Conservation (phyloP, 2,888 invertebrate species). For the Coelopa pilipes region DNA sequence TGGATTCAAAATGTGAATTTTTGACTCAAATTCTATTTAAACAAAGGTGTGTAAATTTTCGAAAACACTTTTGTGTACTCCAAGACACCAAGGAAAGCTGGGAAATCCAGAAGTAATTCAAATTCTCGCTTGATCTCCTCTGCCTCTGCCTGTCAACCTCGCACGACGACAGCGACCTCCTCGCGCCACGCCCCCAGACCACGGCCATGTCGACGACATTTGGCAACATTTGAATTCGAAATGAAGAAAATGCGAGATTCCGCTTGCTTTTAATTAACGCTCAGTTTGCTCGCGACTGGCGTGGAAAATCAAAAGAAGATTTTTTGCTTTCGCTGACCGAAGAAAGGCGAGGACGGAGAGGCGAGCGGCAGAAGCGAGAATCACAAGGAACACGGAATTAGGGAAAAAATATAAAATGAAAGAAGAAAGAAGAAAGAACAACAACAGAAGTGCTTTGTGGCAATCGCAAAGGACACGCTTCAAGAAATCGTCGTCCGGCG, state of each 20-base stretch:
- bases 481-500: not conserved
- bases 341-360: not conserved
- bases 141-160: too few relatives aligned
- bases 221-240: not conserved
- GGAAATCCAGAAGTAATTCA: too few relatives aligned
- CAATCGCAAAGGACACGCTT: slow-evolving; percentile 11
- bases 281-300: slow-evolving; percentile 6
- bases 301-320: slow-evolving; percentile 41
- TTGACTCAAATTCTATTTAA: too few relatives aligned
- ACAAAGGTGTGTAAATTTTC: too few relatives aligned
- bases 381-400: not conserved
- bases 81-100: too few relatives aligned
- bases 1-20: too few relatives aligned
- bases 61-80: too few relatives aligned
- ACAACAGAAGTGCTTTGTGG: too few relatives aligned
- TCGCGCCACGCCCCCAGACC: not conserved
- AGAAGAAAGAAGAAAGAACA: not conserved
- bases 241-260: not conserved
- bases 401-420: not conserved
- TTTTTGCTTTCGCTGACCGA: slow-evolving; percentile 37
- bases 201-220: not conserved
- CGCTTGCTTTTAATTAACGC: slow-evolving; percentile 20
- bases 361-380: not conserved
- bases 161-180: too few relatives aligned
- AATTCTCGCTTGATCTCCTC: too few relatives aligned